Evolutionary conservation across 2,797 vertebrate genomes (phyloP), one percentile per base, ranked within the genome.

Genomic region (Tenualosa ilisha): DNA sequence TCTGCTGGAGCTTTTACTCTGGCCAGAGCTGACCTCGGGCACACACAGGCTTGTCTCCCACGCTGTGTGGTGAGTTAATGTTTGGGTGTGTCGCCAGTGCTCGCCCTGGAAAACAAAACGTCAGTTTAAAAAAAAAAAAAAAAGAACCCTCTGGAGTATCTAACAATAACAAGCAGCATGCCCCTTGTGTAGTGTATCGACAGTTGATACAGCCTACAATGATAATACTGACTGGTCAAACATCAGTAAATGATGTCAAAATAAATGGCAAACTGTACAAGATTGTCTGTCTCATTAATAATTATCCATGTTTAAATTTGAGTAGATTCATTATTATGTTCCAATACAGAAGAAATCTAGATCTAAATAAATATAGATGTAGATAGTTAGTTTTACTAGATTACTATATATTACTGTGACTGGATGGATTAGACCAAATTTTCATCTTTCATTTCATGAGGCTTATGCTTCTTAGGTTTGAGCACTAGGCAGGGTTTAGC

Each of bases 41-140:
- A 79, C 72, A 43, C 54, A 79, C 50, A 51, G 50, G 50, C 50
- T 51, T 2, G 37, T 22, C 72, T 79, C 72, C 40, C 37, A 79
- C 40, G 40, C 72, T 9, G 72, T 79, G 72, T 79, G 72, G 72
- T 46, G 72, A 79, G 72, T 79, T 79, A 43, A 79, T 79, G 72
- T 79, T 79, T 79, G 72, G 72, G 72, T 79, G 72, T 79, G 72
- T 79, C 72, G 9, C 72, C 72, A 79, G 72, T 11, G 40, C 17
- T 22, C 40, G 8, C 59, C 40, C 40, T 79, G 40, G 15, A 46
- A 79, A 79, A 46, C n/a, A 46, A 79, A 79, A 22, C 1, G 46
- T 20, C 40, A 46, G 12, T 26, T 68, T 49, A 49, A 49, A 5
- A 8, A 49, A 4, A 49, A 8, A 49, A 8, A 49, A 49, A 49